Percentiles rank a stretch among this genome's conserved stretches.
These are phyloP conservation scores for Drosophila baimaii DNA, from an alignment of 1,140 invertebrate genomes.

Conservation along the genomic window DNA sequence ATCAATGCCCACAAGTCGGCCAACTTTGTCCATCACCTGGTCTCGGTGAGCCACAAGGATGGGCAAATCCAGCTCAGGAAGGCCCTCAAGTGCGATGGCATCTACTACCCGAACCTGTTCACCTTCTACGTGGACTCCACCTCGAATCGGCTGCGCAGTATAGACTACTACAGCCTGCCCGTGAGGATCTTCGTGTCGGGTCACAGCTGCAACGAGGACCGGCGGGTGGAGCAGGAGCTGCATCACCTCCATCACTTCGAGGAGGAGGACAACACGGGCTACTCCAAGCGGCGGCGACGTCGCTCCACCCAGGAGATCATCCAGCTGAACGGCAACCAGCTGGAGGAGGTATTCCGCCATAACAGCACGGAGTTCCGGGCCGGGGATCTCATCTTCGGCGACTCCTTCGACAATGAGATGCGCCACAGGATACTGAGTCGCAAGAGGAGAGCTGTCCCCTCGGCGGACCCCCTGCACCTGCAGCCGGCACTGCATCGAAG, in stretches of 20 bases:
- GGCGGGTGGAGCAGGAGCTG: slow-evolving; percentile 86
- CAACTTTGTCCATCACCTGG: slow-evolving; percentile 91
- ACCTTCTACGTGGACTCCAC: slow-evolving; percentile 94
- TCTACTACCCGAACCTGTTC: slow-evolving; percentile 93
- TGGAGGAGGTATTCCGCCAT: slow-evolving; percentile 59
- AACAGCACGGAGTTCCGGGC: slow-evolving; percentile 74
- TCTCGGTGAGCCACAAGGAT: slow-evolving; percentile 89
- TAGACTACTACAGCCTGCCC: slow-evolving; percentile 93
- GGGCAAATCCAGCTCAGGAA: slow-evolving; percentile 91
- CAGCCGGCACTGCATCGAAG: slow-evolving; percentile 60
- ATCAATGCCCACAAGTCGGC: slow-evolving; percentile 91
- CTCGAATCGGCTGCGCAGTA: slow-evolving; percentile 90
- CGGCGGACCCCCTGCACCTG: slow-evolving; percentile 84
- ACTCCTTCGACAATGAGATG: slow-evolving; percentile 83
- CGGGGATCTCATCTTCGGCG: slow-evolving; percentile 81
- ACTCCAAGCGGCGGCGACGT: slow-evolving; percentile 70
- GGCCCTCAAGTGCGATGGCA: slow-evolving; percentile 90
- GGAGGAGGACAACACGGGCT: slow-evolving; percentile 83
- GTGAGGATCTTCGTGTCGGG: slow-evolving; percentile 91
- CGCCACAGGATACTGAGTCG: slow-evolving; percentile 85
- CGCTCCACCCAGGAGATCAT: slow-evolving; percentile 37
- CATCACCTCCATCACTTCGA: slow-evolving; percentile 85
- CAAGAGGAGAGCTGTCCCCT: slow-evolving; percentile 84
- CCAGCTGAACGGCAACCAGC: slow-evolving; percentile 59
- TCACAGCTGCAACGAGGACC: slow-evolving; percentile 88